Evolutionary conservation across 2,888 invertebrate genomes (phyloP).

Genomic region (Lepidonotus clava): DNA sequence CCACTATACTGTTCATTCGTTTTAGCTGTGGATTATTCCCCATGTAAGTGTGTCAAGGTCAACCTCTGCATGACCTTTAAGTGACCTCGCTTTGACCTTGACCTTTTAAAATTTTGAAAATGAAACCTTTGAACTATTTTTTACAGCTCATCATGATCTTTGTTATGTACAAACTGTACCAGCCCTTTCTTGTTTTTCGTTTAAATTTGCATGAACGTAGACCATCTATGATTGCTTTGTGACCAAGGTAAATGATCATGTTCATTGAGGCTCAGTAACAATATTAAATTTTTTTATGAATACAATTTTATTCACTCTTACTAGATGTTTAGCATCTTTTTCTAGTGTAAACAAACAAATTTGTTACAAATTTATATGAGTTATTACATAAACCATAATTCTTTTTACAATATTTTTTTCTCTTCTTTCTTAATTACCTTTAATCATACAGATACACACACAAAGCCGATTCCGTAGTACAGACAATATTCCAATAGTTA

Average conservation of each 20-base stretch:
- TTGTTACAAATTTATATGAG: not conserved
- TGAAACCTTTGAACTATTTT: not conserved
- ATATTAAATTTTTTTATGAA: not conserved
- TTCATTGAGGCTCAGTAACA: not conserved
- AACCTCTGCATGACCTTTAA: slow-evolving; percentile 24
- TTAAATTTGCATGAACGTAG: not conserved
- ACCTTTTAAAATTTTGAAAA: not conserved
- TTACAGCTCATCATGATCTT: not conserved
- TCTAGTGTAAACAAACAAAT: not conserved
- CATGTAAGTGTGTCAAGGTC: slow-evolving; percentile 47
- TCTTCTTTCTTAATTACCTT: too few species aligned
- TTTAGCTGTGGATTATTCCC: slow-evolving; percentile 53
- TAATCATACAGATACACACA: too few species aligned
- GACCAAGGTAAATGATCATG: not conserved
- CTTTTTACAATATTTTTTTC: too few species aligned
- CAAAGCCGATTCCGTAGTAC: too few species aligned
- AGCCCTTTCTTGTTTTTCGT: not conserved
- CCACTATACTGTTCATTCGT: slow-evolving; percentile 13
- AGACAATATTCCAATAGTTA: too few species aligned
- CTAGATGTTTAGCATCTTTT: not conserved
- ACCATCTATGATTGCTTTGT: not conserved
- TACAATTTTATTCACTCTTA: not conserved
- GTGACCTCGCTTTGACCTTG: slow-evolving; percentile 5
- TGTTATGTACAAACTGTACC: not conserved
- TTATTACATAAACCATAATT: not conserved